Conservation (phyloP, 2,113 vertebrate species). For the Phoenicopterus ruber region DNA sequence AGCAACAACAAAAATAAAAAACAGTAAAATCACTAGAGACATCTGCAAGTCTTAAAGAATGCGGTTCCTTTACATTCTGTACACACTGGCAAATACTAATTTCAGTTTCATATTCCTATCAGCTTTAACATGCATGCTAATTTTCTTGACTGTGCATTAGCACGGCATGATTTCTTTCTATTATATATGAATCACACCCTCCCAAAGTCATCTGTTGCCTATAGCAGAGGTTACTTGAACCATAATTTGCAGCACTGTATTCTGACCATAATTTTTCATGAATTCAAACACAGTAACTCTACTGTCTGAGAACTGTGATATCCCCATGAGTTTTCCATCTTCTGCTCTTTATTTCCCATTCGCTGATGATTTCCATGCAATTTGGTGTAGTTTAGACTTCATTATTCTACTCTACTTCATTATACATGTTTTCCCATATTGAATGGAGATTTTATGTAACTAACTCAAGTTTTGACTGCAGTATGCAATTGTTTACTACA, state of each 20-base stretch:
- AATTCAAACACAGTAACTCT: background rate
- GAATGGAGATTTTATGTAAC: background rate
- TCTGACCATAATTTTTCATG: background rate
- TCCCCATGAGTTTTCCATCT: background rate
- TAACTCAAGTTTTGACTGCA: background rate
- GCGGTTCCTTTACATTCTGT: background rate
- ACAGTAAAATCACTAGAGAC: background rate
- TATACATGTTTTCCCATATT: background rate
- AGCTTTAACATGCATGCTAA: background rate
- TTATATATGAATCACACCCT: background rate
- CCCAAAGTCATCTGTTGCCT: background rate
- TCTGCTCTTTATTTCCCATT: background rate
- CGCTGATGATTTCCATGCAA: background rate
- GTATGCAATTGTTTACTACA: background rate
- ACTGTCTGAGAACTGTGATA: background rate
- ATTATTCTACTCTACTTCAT: background rate
- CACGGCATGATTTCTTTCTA: background rate
- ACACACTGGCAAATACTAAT: background rate
- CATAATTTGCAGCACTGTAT: background rate
- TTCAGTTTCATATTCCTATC: background rate
- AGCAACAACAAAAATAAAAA: background rate
- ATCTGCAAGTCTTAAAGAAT: background rate
- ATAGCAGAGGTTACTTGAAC: background rate
- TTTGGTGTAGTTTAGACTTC: background rate
- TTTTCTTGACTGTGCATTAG: background rate